These are phyloP conservation scores for Pseudomugil gertrudae DNA, from an alignment of 2,797 vertebrate species.

Conservation along the genomic window DNA sequence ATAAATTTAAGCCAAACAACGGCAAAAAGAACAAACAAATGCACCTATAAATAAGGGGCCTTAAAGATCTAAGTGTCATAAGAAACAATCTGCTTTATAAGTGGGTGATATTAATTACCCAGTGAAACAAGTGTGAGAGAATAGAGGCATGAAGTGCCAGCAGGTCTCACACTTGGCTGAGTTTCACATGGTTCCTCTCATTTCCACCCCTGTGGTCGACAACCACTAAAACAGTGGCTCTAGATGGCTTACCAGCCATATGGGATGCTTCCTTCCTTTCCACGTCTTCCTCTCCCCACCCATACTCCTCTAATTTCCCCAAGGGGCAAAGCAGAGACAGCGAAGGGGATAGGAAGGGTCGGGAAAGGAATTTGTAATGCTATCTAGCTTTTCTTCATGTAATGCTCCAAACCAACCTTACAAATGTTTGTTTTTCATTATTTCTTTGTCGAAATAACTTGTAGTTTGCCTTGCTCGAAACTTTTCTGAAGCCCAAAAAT, in stretches of 20 bases:
- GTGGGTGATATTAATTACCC: constrained; percentile 57
- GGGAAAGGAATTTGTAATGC: constrained; percentile 31
- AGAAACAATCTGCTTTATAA: constrained; percentile 47
- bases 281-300: background rate
- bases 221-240: constrained; percentile 33
- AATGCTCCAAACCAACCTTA: constrained; percentile 53
- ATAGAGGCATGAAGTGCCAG: constrained; percentile 41
- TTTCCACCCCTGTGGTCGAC: constrained; percentile 34
- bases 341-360: constrained; percentile 6
- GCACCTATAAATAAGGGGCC: background rate
- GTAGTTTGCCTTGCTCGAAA: too few relatives aligned
- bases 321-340: constrained; percentile 10
- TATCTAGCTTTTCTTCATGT: constrained; percentile 57
- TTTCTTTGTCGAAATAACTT: constrained; percentile 14
- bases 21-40: constrained; percentile 7
- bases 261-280: constrained; percentile 42
- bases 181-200: constrained; percentile 47
- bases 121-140: constrained; percentile 45
- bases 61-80: constrained; percentile 20
- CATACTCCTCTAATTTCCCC: constrained; percentile 26
- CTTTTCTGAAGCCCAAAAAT: too few relatives aligned
- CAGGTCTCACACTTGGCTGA: constrained; percentile 62
- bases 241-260: constrained; percentile 49
- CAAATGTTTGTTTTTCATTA: constrained; percentile 5
- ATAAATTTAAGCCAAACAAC: background rate